phyloP scores from a whole-genome alignment of 1,140 invertebrate genomes.

The Maconellicoccus hirsutus region DNA sequence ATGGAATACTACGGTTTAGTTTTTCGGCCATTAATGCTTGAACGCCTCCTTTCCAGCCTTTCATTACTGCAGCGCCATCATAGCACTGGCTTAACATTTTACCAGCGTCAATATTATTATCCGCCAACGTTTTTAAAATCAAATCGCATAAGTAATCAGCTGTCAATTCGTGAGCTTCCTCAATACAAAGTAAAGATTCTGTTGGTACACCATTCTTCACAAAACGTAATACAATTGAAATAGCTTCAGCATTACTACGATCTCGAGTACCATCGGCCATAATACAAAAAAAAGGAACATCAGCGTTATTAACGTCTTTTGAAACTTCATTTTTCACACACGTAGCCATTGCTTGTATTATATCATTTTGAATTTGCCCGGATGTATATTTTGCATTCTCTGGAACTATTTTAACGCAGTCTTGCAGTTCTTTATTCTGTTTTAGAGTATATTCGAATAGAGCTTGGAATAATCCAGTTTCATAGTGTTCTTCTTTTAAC shows the following conservation, averaged over 20 bases:
- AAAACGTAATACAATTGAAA: not conserved
- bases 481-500: too few species aligned
- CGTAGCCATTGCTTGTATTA: too few species aligned
- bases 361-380: too few species aligned
- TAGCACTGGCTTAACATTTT: slow-evolving; percentile 14
- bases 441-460: too few species aligned
- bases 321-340: too few species aligned
- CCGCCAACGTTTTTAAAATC: not conserved
- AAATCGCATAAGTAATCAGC: not conserved
- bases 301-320: too few species aligned
- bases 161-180: not conserved
- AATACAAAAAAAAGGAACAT: not conserved
- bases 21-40: not conserved
- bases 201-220: not conserved
- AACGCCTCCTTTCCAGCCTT: not conserved
- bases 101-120: not conserved
- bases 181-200: not conserved
- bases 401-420: too few species aligned
- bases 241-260: not conserved
- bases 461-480: too few species aligned
- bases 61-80: not conserved
- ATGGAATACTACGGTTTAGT: too few species aligned
- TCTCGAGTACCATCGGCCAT: not conserved
- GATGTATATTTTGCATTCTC: too few species aligned
- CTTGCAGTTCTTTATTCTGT: too few species aligned